Evolutionary conservation across 2,113 vertebrate genomes (phyloP).

Genomic region (Callospermophilus lateralis): DNA sequence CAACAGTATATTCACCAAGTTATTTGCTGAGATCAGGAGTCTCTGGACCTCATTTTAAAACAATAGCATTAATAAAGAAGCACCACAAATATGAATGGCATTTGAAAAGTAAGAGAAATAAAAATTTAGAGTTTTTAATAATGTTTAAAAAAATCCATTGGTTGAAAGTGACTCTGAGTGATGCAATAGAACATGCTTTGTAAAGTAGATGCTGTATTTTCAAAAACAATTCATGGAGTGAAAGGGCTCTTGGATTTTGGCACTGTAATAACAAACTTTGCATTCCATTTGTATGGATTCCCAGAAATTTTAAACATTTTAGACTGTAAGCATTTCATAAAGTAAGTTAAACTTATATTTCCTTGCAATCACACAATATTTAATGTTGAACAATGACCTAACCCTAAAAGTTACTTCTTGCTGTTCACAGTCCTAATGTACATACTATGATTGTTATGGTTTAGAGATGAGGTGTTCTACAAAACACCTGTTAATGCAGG

Average conservation of each 20-base stretch:
- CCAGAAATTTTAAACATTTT: slow-evolving; percentile 5
- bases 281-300: not conserved
- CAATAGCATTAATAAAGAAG: slow-evolving; percentile 88
- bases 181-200: slow-evolving; percentile 73
- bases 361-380: slow-evolving; percentile 1
- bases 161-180: slow-evolving; percentile 83
- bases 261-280: not conserved
- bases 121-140: slow-evolving; percentile 79
- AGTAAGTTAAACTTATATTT: slow-evolving; percentile 12
- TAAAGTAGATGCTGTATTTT: slow-evolving; percentile 55
- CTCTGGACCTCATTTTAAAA: slow-evolving; percentile 89
- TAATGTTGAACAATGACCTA: not conserved
- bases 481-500: no score
- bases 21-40: slow-evolving; percentile 92
- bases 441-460: not conserved
- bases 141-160: not conserved
- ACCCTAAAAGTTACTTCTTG: slow-evolving; percentile 1
- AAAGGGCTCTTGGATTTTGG: slow-evolving; percentile 54
- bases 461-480: no score
- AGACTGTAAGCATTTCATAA: not conserved
- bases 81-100: slow-evolving; percentile 79
- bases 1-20: slow-evolving; percentile 90
- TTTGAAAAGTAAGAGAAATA: slow-evolving; percentile 85
- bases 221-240: slow-evolving; percentile 23
- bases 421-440: not conserved